Conservation (phyloP, 2,113 vertebrate genomes). For the Diglossa brunneiventris region DNA sequence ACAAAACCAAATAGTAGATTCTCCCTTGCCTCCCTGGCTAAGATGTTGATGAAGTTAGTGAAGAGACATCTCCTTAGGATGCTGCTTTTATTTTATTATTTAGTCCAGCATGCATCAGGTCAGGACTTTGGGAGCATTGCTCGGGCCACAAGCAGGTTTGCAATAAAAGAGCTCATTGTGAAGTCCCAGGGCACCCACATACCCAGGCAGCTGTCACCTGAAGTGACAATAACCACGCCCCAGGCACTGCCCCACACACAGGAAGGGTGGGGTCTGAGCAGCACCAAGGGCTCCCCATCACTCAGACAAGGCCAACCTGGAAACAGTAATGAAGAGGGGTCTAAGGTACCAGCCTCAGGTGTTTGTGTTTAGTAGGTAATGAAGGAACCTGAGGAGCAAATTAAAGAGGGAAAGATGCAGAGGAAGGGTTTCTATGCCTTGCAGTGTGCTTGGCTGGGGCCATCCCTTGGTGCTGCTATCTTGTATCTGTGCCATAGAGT, state of each 20-base stretch:
- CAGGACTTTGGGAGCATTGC: not conserved
- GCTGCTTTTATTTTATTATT: not conserved
- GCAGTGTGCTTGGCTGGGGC: not conserved
- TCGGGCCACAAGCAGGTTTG: not conserved
- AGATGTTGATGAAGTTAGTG: not conserved
- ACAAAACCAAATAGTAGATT: not conserved
- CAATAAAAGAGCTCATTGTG: rapidly evolving
- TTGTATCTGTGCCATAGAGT: not conserved
- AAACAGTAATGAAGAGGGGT: not conserved
- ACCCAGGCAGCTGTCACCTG: not conserved
- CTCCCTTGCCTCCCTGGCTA: not conserved
- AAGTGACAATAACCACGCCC: not conserved
- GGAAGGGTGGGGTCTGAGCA: not conserved
- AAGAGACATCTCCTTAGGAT: not conserved
- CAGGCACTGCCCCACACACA: not conserved
- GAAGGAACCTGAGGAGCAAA: not conserved
- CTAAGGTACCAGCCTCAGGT: not conserved
- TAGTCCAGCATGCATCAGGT: not conserved
- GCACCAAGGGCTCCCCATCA: not conserved
- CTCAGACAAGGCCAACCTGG: not conserved
- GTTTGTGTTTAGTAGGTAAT: not conserved
- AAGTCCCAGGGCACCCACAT: not conserved
- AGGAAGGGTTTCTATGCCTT: not conserved
- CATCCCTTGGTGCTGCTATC: not conserved
- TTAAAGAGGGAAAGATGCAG: rapidly evolving